Evolutionary conservation across 2,888 invertebrate species (phyloP).

Genomic region (Pristionchus exspectatus): DNA sequence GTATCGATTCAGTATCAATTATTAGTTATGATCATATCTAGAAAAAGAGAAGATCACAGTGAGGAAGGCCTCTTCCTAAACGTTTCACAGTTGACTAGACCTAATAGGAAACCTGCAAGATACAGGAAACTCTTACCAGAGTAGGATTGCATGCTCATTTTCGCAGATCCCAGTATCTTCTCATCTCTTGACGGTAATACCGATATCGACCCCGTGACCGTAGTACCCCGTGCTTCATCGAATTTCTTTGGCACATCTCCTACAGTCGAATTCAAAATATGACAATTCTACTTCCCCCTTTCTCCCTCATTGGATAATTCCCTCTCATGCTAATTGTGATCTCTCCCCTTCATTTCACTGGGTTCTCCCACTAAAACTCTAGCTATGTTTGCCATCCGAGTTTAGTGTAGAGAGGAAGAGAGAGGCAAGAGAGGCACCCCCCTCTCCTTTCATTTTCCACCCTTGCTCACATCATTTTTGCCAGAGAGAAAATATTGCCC

Average conservation of each 20-base stretch:
- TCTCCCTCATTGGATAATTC: not conserved
- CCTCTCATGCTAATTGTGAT: not conserved
- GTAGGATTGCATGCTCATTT: not conserved
- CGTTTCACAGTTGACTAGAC: no score
- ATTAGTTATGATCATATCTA: not conserved
- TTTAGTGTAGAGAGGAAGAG: conserved; percentile 36
- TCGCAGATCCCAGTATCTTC: no score
- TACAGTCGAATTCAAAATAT: not conserved
- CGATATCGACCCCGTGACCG: no score
- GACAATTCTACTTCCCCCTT: not conserved
- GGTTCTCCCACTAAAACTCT: conserved; percentile 39
- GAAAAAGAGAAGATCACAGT: no score
- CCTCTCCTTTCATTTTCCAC: conserved; percentile 35
- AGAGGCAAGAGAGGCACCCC: conserved; percentile 1
- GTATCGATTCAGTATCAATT: not conserved
- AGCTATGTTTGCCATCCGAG: conserved; percentile 44
- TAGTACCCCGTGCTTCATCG: no score
- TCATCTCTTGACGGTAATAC: no score
- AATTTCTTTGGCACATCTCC: not conserved
- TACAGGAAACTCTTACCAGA: no score
- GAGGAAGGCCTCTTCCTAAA: no score
- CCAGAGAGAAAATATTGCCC: conserved; percentile 14
- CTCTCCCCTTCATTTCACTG: not conserved
- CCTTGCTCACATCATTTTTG: conserved; percentile 44
- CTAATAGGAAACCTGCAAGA: no score